Evolutionary conservation across 53 echinoderm and acorn worm genomes (phyloP), one percentile per base, ranked within the genome.

Genomic region (Zoroaster sp.): DNA sequence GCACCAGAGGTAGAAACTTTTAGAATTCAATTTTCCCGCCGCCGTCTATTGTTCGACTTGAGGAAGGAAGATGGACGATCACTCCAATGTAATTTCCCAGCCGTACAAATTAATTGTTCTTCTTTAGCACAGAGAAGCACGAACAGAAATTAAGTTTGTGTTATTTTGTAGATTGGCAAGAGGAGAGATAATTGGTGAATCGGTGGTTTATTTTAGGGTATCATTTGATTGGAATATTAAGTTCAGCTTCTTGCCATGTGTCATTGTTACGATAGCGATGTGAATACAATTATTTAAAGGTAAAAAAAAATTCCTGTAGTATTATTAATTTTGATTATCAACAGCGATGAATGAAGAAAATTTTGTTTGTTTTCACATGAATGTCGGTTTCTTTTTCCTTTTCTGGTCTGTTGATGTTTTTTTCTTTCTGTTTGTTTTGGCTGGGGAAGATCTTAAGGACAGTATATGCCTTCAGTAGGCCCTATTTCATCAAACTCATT

Each of bases 151-250:
- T 63, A 81, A 81, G 43, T 52, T 20, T 78, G 38, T 54, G 15
- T 18, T 78, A 36, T 35, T 73, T 73, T 10, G n/a, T 8, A 73
- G 73, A 23, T 40, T 9, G 32, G 37, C 78, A 36, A 35, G 37
- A 20, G 18, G 6, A 10, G 17, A 51, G 78, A 55, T 54, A 59
- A 78, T 78, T 78, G 20, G 23, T 54, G 21, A 78, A 59, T 34
- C 78, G 55, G 53, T 5, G 38, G 78, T 78, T 54, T 78, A 78
- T 55, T 78, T 78, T 78, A 55, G 55, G 78, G 78, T 59, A 54
- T 78, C 55, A 34, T 59, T 78, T 59, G 55, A 37, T 54, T 38
- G 18, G 36, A 14, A 15, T 36, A 78, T 78, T 78, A 23, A 78
- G 78, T 78, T 78, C 36, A 15, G 59, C 38, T 63, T 36, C 4